Percentiles rank a stretch among this genome's conserved stretches.
These are phyloP conservation scores for Diorhabda elongata DNA, from an alignment of 1,140 invertebrate genomes.

Conservation along the genomic window DNA sequence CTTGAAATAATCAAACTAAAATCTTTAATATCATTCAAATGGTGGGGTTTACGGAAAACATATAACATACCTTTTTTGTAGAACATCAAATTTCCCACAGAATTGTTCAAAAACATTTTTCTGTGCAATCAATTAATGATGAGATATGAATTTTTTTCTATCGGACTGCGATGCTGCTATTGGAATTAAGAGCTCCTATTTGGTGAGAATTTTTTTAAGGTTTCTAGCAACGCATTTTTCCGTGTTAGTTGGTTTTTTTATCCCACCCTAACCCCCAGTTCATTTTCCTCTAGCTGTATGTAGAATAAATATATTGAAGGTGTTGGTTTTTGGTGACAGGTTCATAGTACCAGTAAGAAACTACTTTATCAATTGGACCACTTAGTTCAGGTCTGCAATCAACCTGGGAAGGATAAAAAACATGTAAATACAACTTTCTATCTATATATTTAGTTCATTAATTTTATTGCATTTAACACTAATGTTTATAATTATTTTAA, in stretches of 20 bases:
- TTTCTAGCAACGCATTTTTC: background rate
- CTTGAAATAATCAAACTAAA: too few species aligned
- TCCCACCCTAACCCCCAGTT: background rate
- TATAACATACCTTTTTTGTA: too few species aligned
- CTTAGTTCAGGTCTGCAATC: conserved; percentile 92
- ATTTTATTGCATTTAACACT: too few species aligned
- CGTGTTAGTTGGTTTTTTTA: background rate
- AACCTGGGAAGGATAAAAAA: conserved; percentile 74
- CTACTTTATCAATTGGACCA: conserved; percentile 92
- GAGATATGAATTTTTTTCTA: too few species aligned
- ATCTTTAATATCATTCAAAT: too few species aligned
- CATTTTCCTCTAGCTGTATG: background rate
- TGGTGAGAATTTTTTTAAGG: conserved; percentile 3
- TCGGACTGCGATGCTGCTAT: too few species aligned
- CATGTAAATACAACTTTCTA: conserved; percentile 56
- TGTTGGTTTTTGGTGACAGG: conserved; percentile 60
- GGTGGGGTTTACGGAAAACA: too few species aligned
- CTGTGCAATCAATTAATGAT: too few species aligned
- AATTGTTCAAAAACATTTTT: too few species aligned
- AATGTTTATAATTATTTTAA: too few species aligned
- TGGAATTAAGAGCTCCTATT: too few species aligned
- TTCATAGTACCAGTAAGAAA: conserved; percentile 95
- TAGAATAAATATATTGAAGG: conserved; percentile 26
- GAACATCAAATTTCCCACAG: too few species aligned
- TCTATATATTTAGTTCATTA: background rate